These are phyloP conservation scores for Microctenopoma steveboyesi DNA, from an alignment of 2,797 vertebrate genomes.

Conservation along the genomic window DNA sequence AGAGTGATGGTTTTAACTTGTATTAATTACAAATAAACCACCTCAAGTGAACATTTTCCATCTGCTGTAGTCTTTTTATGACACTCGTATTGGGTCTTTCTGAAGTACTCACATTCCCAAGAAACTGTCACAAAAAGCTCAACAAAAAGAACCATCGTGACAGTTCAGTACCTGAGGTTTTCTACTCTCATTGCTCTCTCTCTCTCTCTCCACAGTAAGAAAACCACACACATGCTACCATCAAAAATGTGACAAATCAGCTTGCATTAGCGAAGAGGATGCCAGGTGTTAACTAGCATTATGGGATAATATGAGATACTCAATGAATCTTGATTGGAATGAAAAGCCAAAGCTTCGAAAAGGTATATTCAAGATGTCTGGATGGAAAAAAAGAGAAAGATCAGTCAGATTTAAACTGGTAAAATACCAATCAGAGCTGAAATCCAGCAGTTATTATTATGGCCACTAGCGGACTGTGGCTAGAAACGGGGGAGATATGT, in stretches of 20 bases:
- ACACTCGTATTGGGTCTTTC: background rate
- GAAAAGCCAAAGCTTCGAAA: conserved; percentile 3
- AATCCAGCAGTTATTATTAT: conserved; percentile 9
- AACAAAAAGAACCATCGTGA: conserved; percentile 31
- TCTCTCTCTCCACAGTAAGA: conserved; percentile 19
- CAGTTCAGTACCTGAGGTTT: conserved; percentile 32
- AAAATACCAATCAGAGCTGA: conserved; percentile 5
- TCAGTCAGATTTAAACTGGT: conserved; percentile 24
- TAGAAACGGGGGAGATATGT: conserved; percentile 10
- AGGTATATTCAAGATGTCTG: conserved; percentile 4
- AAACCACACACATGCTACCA: conserved; percentile 32
- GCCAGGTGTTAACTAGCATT: conserved; percentile 17
- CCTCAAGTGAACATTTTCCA: background rate
- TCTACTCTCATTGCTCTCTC: conserved; percentile 4
- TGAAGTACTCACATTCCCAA: background rate
- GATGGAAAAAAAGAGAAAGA: conserved; percentile 5
- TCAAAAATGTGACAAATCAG: conserved; percentile 9
- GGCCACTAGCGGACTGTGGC: conserved; percentile 24
- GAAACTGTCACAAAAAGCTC: conserved; percentile 1
- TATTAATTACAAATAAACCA: conserved; percentile 2
- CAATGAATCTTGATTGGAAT: conserved; percentile 22
- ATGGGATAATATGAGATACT: background rate
- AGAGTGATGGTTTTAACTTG: conserved; percentile 8
- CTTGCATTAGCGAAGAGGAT: conserved; percentile 1
- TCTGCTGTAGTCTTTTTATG: background rate